Evolutionary conservation across 2,888 invertebrate species (phyloP), one percentile per base, ranked within the genome.

Genomic region (Mamestra brassicae): DNA sequence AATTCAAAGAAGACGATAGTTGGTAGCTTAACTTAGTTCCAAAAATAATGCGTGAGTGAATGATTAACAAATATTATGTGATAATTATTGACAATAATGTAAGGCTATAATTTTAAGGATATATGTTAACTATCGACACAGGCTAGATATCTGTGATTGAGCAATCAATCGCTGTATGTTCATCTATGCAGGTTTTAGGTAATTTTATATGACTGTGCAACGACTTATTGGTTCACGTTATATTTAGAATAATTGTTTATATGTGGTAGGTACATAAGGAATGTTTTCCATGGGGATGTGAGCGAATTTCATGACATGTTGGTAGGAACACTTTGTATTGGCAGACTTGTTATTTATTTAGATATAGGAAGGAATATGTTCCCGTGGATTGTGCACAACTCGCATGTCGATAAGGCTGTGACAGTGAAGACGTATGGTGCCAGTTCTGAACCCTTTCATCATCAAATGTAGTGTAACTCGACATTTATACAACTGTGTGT

Each of bases 261-360:
- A 69, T 84, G 79, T 78, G 45, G 74, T 67, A 61, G 26, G 26
- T 26, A 26, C 36, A 75, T 74, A 58, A 71, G 57, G 52, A 71
- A 73, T 71, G 77, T 74, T 15, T 70, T 66, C 60, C 60, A 81
- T 71, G 77, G 74, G 77, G 76, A 86, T 87, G 87, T 88, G 92
- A 93, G 93, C 91, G 88, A 84, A 90, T 86, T 88, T 93, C 93
- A 93, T 94, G 93, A 94, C 94, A 93, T 88, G 87, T 86, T 79
- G 57, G 66, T 71, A 69, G 54, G 36, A 75, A 80, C 42, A 67
- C 69, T 83, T 78, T 78, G 64, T 55, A 60, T 38, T 63, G 55
- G 10, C 60, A 74, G 63, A 36, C 78, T 74, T 79, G 73, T 79
- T 70, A 87, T 85, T 84, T 88, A 87, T 83, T 83, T 84, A 83